Evolutionary conservation across 1,140 invertebrate species (phyloP), one percentile per base, ranked within the genome.

Genomic region (Tetranychus urticae): DNA sequence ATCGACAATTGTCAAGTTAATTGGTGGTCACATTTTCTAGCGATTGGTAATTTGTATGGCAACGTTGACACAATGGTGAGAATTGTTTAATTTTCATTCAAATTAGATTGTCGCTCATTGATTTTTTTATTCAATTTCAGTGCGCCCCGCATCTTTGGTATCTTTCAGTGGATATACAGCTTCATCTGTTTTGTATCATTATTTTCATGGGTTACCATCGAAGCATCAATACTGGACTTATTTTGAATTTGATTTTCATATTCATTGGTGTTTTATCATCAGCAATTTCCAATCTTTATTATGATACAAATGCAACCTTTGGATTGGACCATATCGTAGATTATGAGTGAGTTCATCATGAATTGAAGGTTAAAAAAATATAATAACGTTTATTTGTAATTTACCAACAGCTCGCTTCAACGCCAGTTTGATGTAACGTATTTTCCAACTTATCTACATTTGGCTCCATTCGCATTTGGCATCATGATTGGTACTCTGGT

Each of bases 131-230:
- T 10, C 23, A 23, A 23, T 42, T 42, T n/a, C 48, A 63, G 59
- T 63, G 62, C 55, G 62, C 34, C 34, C 39, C 52, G 4, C 62
- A 63, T 39, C 63, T 56, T 4, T 63, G 62, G 62, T 62, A 55
- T 36, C n/a, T 63, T 8, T 48, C 50, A 35, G 62, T 54, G 45
- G 62, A 63, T 47, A 57, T 63, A 63, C 62, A 63, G 48, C 63
- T 63, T 33, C 46, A 63, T 63, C 52, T 63, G 5, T 2, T 63
- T 8, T 59, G 54, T 2, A 46, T 46, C 31, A 63, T 63, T 33
- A 34, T 63, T 33, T 63, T 63, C 45, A 34, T 58, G 7, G 23
- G n/a, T 37, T 63, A 63, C 50, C 31, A 46, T 36, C 23, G 60
- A 13, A 34, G 42, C 12, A 55, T 37, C 12, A 48, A 50, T n/a